These are phyloP conservation scores for Eretmochelys imbricata DNA, from an alignment of 2,113 vertebrate genomes.

Conservation along the genomic window DNA sequence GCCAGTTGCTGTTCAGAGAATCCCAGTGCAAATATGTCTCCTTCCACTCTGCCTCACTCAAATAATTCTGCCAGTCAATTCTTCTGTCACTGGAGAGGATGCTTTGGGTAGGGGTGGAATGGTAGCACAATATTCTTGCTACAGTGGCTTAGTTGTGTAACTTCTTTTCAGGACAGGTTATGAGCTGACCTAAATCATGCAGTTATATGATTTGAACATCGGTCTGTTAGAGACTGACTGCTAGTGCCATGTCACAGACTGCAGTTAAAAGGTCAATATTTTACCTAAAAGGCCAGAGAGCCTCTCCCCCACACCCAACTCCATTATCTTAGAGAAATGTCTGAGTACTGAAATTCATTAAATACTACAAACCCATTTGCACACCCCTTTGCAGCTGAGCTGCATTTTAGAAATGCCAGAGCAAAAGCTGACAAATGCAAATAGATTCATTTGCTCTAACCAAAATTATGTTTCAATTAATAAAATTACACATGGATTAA, in stretches of 20 bases:
- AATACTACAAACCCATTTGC: background rate
- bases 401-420: background rate
- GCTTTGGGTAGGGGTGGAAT: constrained; percentile 36
- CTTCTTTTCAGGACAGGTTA: background rate
- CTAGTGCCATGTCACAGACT: background rate
- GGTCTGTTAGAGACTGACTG: background rate
- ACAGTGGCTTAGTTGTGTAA: background rate
- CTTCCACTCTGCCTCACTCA: constrained; percentile 50
- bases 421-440: constrained; percentile 40
- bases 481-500: constrained; percentile 8
- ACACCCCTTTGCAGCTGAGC: background rate
- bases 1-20: constrained; percentile 56
- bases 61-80: constrained; percentile 27
- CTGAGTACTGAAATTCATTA: background rate
- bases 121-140: background rate
- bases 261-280: background rate
- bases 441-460: background rate
- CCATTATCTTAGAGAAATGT: constrained; percentile 20
- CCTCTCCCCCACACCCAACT: background rate
- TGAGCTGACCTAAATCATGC: constrained; percentile 6
- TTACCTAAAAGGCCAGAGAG: background rate
- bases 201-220: background rate
- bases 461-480: constrained; percentile 40
- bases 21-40: constrained; percentile 40
- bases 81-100: constrained; percentile 35